Evolutionary conservation across 2,888 invertebrate species (phyloP), one percentile per base, ranked within the genome.

Genomic region (Teinopalpus imperialis): DNA sequence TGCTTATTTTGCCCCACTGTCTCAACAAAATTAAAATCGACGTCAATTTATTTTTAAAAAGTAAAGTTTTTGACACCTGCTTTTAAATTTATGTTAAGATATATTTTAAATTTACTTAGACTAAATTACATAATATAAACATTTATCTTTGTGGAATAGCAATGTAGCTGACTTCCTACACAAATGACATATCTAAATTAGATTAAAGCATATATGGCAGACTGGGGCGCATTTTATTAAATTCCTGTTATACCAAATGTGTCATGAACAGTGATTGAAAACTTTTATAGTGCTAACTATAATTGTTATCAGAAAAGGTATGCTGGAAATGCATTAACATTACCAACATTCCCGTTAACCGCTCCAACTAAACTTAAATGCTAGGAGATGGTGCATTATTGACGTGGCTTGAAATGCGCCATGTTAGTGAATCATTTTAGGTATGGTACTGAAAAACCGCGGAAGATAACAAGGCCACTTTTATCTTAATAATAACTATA

Each of bases 371-470:
- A n/a, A n/a, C n/a, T n/a, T n/a, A n/a, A n/a, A n/a, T n/a, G n/a
- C n/a, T n/a, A n/a, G n/a, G n/a, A n/a, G n/a, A n/a, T n/a, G n/a
- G n/a, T n/a, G 16, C 16, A 16, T 3, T 21, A 2, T n/a, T 23
- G 12, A 5, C 9, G n/a, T 9, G n/a, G n/a, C n/a, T n/a, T 7
- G n/a, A 13, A 34, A 18, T 13, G 23, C 4, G 14, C 12, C 13
- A 14, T 34, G 3, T 21, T 7, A 32, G 20, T 32, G 3, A 32
- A 20, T 7, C 10, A 20, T 21, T 18, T 5, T 32, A 23, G n/a
- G 23, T 35, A 8, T 13, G 21, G 10, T 23, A n/a, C 14, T 34
- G 8, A n/a, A 24, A 34, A 23, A 35, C 23, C 23, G 35, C 35
- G 35, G 35, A 35, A 35, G 35, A 23, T 13, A 7, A 29, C 13